Conservation (phyloP, 2,113 vertebrate species). For the Pontoporia blainvillei region DNA sequence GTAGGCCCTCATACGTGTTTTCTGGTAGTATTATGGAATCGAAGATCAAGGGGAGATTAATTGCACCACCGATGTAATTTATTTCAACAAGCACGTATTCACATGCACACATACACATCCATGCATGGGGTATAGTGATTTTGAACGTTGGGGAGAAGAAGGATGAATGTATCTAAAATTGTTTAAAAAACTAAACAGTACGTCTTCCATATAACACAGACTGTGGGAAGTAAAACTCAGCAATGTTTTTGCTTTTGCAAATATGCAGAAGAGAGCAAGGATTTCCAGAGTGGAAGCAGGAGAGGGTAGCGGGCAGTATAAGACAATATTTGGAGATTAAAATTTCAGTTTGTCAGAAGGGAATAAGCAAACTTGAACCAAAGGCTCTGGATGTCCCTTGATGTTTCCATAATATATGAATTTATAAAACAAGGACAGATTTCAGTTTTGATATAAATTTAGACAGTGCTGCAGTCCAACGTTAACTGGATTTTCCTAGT, state of each 20-base stretch:
- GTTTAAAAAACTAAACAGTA: background rate
- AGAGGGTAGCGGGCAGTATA: accelerated
- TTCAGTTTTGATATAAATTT: background rate
- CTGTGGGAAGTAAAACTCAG: background rate
- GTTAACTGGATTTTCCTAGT: background rate
- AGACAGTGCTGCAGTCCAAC: no score
- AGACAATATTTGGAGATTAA: background rate
- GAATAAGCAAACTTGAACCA: background rate
- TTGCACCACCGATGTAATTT: background rate
- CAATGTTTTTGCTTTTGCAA: background rate
- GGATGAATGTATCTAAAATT: background rate
- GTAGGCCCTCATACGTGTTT: background rate
- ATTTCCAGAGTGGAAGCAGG: background rate
- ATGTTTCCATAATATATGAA: background rate
- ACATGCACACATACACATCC: accelerated
- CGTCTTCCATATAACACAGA: background rate
- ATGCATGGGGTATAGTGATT: background rate
- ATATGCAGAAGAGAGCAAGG: background rate
- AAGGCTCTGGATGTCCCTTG: background rate
- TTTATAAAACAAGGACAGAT: background rate
- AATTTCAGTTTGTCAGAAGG: background rate
- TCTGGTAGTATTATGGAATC: background rate
- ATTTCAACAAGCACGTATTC: background rate
- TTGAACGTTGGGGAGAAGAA: background rate
- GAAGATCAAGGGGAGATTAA: background rate